Percentiles rank a stretch among this genome's conserved stretches.
phyloP scores from a whole-genome alignment of 2,797 vertebrate genomes.

The Enteromius fasciolatus region DNA sequence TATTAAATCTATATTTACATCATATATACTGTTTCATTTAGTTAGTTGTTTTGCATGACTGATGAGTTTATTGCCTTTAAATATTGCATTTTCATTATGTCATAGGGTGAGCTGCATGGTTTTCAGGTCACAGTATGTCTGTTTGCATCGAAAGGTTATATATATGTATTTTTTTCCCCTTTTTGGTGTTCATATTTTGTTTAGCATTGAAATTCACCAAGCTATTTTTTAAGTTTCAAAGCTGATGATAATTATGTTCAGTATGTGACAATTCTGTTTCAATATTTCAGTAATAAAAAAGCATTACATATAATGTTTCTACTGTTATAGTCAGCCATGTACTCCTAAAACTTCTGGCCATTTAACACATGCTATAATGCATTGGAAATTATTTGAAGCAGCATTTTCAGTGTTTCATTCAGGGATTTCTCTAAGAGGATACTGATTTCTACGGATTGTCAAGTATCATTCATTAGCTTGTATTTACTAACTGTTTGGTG shows the following conservation, averaged over 20 bases:
- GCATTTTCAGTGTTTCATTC: slow-evolving; percentile 67
- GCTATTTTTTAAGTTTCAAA: slow-evolving; percentile 23
- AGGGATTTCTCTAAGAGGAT: slow-evolving; percentile 57
- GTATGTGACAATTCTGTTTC: slow-evolving; percentile 56
- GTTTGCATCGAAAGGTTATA: slow-evolving; percentile 18
- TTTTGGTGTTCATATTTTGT: slow-evolving; percentile 28
- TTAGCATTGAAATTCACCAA: slow-evolving; percentile 12
- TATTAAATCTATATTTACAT: slow-evolving; percentile 30
- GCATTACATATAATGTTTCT: slow-evolving; percentile 46
- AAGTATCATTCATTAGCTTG: slow-evolving; percentile 69
- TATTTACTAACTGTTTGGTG: slow-evolving; percentile 60
- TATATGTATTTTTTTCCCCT: neutral
- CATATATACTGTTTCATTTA: neutral
- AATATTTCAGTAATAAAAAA: slow-evolving; percentile 57
- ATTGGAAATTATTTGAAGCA: slow-evolving; percentile 73
- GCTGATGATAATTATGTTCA: slow-evolving; percentile 29
- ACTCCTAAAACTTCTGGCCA: slow-evolving; percentile 64
- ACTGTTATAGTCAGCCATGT: slow-evolving; percentile 62
- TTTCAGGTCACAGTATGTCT: slow-evolving; percentile 38
- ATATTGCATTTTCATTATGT: slow-evolving; percentile 45
- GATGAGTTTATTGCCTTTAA: slow-evolving; percentile 50
- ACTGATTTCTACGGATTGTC: slow-evolving; percentile 64
- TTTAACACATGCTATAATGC: slow-evolving; percentile 75
- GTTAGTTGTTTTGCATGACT: slow-evolving; percentile 32
- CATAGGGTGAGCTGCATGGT: neutral